A percentile compares a stretch with the other conserved stretches of the same genome.
These are phyloP conservation scores for Drosophila mojavensis DNA, from an alignment of 1,140 invertebrate genomes.

Conservation along the genomic window DNA sequence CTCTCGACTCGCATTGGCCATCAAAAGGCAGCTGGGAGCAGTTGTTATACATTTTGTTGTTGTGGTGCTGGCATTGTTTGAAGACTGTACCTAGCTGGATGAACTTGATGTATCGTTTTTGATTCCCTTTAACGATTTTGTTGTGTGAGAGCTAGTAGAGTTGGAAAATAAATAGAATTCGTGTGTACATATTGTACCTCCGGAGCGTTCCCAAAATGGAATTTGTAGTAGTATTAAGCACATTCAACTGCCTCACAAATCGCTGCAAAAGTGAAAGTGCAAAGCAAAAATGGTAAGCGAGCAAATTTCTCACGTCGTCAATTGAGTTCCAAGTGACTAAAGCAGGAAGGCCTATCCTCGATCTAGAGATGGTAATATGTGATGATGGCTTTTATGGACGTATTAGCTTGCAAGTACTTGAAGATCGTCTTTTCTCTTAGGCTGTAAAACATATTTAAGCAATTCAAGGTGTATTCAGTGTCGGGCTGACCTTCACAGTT, in stretches of 20 bases:
- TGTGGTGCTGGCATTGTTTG: constrained; percentile 40
- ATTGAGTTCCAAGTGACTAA: constrained; percentile 16
- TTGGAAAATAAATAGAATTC: constrained; percentile 18
- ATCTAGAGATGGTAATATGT: not conserved
- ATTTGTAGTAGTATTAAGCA: not conserved
- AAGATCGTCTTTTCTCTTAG: constrained; percentile 7
- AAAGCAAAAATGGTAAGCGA: constrained; percentile 30
- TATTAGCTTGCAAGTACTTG: not conserved
- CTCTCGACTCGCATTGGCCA: constrained; percentile 7
- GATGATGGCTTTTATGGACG: not conserved
- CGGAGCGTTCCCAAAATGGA: constrained; percentile 13
- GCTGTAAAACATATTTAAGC: constrained; percentile 70
- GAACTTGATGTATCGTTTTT: constrained; percentile 80
- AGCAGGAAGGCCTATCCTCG: constrained; percentile 1
- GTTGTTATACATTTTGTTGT: constrained; percentile 42
- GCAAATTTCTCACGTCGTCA: constrained; percentile 55
- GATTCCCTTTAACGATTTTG: constrained; percentile 80
- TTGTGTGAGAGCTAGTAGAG: constrained; percentile 40
- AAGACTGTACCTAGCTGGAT: constrained; percentile 55
- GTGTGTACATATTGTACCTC: constrained; percentile 4
- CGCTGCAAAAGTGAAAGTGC: constrained; percentile 61
- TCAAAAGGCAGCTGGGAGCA: not conserved
- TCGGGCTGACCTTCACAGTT: constrained; percentile 55
- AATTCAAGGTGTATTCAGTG: constrained; percentile 47
- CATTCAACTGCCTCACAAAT: constrained; percentile 51